A percentile compares a stretch with the other conserved stretches of the same genome.
These are phyloP conservation scores for Heliothis peltigera DNA, from an alignment of 2,888 invertebrate genomes.

Conservation along the genomic window DNA sequence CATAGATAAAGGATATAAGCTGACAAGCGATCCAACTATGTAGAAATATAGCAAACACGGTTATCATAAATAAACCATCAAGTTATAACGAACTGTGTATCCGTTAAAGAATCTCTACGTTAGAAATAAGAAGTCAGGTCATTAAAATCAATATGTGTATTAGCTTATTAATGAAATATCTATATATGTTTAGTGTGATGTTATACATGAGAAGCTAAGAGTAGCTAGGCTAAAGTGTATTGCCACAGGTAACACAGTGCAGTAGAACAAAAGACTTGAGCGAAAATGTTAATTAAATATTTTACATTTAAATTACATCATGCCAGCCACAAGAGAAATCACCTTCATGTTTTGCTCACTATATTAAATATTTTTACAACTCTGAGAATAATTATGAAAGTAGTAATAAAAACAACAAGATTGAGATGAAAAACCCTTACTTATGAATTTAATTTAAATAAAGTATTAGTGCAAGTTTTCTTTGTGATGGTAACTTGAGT, in stretches of 20 bases:
- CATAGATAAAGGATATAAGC: slow-evolving; percentile 51
- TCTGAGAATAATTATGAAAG: too few relatives aligned
- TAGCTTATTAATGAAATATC: slow-evolving; percentile 15
- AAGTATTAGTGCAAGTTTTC: slow-evolving; percentile 10
- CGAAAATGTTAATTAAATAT: background rate
- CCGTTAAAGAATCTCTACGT: slow-evolving; percentile 19
- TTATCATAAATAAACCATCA: slow-evolving; percentile 49
- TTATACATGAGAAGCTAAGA: slow-evolving; percentile 5
- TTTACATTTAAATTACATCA: background rate
- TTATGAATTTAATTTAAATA: background rate
- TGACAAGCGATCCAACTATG: slow-evolving; percentile 24
- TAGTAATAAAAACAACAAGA: background rate
- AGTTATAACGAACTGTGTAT: slow-evolving; percentile 10
- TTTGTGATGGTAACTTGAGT: slow-evolving; percentile 20
- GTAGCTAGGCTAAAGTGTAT: slow-evolving; percentile 12
- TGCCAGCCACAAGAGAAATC: background rate
- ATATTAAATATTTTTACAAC: too few relatives aligned
- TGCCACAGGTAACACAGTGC: slow-evolving; percentile 29
- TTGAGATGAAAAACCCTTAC: background rate
- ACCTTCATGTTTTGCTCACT: too few relatives aligned
- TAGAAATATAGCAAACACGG: slow-evolving; percentile 38
- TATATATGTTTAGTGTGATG: background rate
- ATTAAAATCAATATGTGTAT: slow-evolving; percentile 20
- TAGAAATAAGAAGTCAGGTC: slow-evolving; percentile 25
- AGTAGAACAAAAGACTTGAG: slow-evolving; percentile 42